These are phyloP conservation scores for Todiramphus chloris DNA, from an alignment of 2,113 vertebrate genomes.

Conservation along the genomic window DNA sequence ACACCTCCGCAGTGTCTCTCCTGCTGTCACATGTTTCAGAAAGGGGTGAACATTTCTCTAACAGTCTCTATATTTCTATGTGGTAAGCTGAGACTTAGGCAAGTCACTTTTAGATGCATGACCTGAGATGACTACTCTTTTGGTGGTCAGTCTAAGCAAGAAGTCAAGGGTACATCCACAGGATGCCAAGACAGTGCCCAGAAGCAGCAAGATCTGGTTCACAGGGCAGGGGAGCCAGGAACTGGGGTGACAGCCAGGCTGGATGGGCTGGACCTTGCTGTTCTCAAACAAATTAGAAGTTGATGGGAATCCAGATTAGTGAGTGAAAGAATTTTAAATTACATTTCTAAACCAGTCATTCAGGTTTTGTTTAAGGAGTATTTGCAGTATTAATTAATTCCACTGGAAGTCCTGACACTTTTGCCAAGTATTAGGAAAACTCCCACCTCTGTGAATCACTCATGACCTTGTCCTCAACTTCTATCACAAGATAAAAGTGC, in stretches of 20 bases:
- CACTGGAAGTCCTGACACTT: neutral
- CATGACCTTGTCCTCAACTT: neutral
- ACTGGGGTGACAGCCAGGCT: neutral
- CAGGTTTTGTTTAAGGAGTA: neutral
- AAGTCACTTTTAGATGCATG: neutral
- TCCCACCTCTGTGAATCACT: neutral
- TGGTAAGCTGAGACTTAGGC: neutral
- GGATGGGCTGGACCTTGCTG: neutral
- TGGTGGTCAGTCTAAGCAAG: neutral
- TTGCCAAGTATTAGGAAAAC: neutral
- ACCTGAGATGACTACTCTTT: neutral
- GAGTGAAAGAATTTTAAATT: neutral
- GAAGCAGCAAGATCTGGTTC: neutral
- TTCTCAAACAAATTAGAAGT: neutral
- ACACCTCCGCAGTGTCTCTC: neutral
- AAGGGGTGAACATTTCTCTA: neutral
- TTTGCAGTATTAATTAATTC: neutral
- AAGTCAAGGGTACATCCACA: neutral
- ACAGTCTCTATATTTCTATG: neutral
- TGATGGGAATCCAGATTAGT: neutral
- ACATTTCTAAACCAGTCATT: neutral
- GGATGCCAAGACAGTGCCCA: rapidly evolving
- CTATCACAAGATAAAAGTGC: neutral
- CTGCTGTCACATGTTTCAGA: neutral
- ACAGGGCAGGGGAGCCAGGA: neutral